These are phyloP conservation scores for Taenioides sp. DNA, from an alignment of 2,797 vertebrate species.

Conservation along the genomic window DNA sequence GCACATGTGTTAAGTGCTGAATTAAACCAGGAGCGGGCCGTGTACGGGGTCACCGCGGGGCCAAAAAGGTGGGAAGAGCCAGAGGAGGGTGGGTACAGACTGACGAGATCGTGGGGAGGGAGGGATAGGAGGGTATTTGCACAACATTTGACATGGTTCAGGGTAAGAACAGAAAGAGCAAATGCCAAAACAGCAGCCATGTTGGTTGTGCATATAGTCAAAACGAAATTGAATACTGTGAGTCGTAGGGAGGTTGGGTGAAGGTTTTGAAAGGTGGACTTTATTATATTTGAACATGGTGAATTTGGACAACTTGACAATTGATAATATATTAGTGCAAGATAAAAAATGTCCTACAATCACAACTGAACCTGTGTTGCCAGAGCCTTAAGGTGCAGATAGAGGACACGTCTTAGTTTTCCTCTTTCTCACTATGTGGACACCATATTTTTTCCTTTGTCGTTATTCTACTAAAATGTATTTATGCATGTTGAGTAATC, in stretches of 20 bases:
- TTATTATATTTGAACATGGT: too few species aligned
- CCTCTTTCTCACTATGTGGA: too few species aligned
- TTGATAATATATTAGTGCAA: too few species aligned
- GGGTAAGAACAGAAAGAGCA: constrained; percentile 58
- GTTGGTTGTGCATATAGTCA: not conserved
- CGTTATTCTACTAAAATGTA: too few species aligned
- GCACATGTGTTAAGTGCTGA: constrained; percentile 70
- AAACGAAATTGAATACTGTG: not conserved
- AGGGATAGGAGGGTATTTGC: constrained; percentile 74
- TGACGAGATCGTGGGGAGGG: constrained; percentile 61
- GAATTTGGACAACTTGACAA: too few species aligned
- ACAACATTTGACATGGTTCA: constrained; percentile 74
- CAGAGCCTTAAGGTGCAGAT: too few species aligned
- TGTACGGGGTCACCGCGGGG: constrained; percentile 67
- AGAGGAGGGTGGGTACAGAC: constrained; percentile 66
- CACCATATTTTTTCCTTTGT: too few species aligned
- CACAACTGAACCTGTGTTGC: too few species aligned
- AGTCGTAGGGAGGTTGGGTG: not conserved
- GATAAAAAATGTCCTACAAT: too few species aligned
- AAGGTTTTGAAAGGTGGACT: not conserved
- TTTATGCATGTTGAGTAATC: too few species aligned
- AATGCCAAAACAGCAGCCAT: constrained; percentile 38
- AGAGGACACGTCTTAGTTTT: too few species aligned
- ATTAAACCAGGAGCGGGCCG: constrained; percentile 60
- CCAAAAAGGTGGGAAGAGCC: constrained; percentile 72